Evolutionary conservation across 2,113 vertebrate species (phyloP).

Genomic region (Promerops cafer): DNA sequence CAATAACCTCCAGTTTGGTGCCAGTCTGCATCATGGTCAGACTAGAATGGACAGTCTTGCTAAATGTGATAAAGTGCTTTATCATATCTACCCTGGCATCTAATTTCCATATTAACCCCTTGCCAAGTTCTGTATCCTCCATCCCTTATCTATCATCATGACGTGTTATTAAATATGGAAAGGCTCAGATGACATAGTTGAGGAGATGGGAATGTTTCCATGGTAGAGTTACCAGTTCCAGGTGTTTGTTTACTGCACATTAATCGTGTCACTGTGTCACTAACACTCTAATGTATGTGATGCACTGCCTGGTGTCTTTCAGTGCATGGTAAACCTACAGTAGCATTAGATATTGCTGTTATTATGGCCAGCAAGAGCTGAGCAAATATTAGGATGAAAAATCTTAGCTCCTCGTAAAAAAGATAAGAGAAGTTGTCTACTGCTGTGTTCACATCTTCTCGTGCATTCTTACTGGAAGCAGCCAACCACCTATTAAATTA

Average conservation of each 20-base stretch:
- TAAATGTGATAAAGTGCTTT: neutral
- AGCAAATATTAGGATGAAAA: neutral
- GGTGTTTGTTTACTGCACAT: neutral
- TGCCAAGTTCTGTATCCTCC: neutral
- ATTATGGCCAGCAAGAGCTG: neutral
- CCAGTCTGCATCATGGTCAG: neutral
- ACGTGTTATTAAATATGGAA: neutral
- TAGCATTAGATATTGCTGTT: neutral
- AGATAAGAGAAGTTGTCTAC: neutral
- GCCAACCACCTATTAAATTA: neutral
- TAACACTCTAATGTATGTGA: neutral
- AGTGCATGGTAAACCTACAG: neutral
- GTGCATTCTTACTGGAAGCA: neutral
- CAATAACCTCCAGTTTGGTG: conserved; percentile 18
- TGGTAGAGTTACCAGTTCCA: neutral
- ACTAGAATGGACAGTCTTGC: neutral
- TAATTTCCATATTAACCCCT: neutral
- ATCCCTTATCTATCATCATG: neutral
- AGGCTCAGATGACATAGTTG: neutral
- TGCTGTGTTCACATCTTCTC: neutral
- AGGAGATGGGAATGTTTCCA: neutral
- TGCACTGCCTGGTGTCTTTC: neutral
- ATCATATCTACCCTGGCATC: neutral
- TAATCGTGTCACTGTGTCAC: neutral
- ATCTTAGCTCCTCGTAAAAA: neutral